A percentile compares a stretch with the other conserved stretches of the same genome.
phyloP scores from a whole-genome alignment of 2,888 invertebrate genomes.

The Acrocyrtus sp. region DNA sequence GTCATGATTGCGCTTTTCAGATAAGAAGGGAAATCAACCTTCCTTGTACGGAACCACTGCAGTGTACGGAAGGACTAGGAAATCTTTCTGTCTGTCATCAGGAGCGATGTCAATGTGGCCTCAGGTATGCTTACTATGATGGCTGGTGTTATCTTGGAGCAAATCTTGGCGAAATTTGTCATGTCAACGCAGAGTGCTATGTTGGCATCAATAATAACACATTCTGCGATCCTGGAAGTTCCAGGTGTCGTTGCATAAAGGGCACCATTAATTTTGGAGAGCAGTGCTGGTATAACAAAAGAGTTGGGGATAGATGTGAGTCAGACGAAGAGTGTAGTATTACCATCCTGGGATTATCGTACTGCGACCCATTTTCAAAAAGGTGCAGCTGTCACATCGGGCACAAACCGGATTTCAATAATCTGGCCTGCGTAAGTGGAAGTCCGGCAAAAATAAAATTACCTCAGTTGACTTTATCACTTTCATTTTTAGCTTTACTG shows the following conservation, averaged over 20 bases:
- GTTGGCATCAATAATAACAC: neutral
- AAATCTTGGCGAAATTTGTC: neutral
- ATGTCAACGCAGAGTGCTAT: neutral
- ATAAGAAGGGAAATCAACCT: neutral
- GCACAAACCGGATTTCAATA: neutral
- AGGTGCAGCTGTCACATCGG: neutral
- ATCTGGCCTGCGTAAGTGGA: neutral
- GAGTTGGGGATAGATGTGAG: neutral
- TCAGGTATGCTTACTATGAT: neutral
- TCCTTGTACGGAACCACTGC: neutral
- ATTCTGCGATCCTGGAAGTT: neutral
- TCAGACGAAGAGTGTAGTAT: neutral
- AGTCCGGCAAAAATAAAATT: no score
- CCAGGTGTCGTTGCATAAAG: neutral
- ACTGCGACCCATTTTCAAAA: neutral
- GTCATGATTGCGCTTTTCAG: no score
- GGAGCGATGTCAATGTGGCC: neutral
- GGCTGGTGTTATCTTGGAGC: neutral
- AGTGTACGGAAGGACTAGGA: constrained; percentile 4
- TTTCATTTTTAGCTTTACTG: no score
- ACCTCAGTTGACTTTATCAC: no score
- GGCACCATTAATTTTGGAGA: neutral
- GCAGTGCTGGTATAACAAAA: neutral
- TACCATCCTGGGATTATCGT: neutral
- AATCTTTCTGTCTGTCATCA: neutral